phyloP scores from a whole-genome alignment of 37 sponge, comb jelly and placozoan genomes.

The Crambe crambe region DNA sequence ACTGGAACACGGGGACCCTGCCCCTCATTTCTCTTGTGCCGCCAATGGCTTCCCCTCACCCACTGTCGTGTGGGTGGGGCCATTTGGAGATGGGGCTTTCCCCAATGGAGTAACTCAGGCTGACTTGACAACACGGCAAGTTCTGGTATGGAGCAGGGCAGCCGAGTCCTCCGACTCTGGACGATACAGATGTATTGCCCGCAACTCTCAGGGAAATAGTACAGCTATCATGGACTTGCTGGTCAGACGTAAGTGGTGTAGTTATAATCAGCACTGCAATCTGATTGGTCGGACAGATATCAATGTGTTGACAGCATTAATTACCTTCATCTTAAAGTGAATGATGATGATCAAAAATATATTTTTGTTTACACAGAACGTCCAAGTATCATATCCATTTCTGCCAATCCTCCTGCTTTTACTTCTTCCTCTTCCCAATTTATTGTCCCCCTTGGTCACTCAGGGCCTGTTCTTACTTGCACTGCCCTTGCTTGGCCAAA shows the following conservation, averaged over 20 bases:
- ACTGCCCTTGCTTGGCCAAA: constrained; percentile 29
- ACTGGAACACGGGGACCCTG: neutral
- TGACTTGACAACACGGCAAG: no score
- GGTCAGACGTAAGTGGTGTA: constrained; percentile 18
- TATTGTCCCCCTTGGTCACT: constrained; percentile 10
- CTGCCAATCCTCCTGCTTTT: neutral
- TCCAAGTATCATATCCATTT: constrained; percentile 12
- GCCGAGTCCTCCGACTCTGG: constrained; percentile 27
- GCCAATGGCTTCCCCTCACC: constrained; percentile 23
- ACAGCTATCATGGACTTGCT: neutral
- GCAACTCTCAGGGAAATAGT: constrained; percentile 1
- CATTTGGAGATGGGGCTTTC: neutral
- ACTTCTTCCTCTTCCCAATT: neutral
- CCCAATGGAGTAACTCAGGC: neutral
- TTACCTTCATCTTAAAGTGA: neutral
- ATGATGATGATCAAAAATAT: neutral
- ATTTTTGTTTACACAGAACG: constrained; percentile 11
- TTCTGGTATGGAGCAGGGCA: constrained; percentile 12
- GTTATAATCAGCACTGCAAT: no score
- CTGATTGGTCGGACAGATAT: no score
- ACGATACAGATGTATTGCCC: constrained; percentile 3
- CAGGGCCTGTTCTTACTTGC: constrained; percentile 32
- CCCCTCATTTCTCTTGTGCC: constrained; percentile 23
- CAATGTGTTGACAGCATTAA: no score
- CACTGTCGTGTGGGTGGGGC: constrained; percentile 1